Evolutionary conservation across 2,797 vertebrate genomes (phyloP).

Genomic region (Cynodonichthys magdalenae): DNA sequence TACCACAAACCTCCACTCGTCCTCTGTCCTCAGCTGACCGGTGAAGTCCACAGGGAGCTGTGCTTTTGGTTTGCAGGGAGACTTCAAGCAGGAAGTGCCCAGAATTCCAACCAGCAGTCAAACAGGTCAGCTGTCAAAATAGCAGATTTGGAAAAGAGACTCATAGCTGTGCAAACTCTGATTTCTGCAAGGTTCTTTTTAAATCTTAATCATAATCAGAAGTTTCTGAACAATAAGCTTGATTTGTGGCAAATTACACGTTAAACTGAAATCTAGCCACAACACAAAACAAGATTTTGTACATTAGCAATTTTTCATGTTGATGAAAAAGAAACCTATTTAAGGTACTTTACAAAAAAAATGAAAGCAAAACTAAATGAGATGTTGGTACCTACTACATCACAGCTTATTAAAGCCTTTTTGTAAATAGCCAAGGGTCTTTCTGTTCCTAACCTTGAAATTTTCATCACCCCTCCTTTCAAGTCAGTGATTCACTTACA

Average conservation of each 20-base stretch:
- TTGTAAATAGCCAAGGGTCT: too few relatives aligned
- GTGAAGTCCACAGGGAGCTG: slow-evolving; percentile 66
- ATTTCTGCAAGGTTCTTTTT: background rate
- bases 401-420: too few relatives aligned
- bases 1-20: slow-evolving; percentile 39
- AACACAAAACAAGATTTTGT: too few relatives aligned
- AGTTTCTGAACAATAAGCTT: background rate
- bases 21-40: slow-evolving; percentile 39
- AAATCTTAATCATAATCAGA: background rate
- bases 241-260: background rate
- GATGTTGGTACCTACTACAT: too few relatives aligned
- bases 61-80: slow-evolving; percentile 83
- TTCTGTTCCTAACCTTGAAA: too few relatives aligned
- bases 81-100: slow-evolving; percentile 26
- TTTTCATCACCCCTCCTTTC: too few relatives aligned
- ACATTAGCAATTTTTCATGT: too few relatives aligned
- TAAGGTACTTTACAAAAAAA: too few relatives aligned
- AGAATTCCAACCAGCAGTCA: slow-evolving; percentile 18
- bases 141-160: background rate
- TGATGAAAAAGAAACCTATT: too few relatives aligned
- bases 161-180: too few relatives aligned
- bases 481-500: too few relatives aligned
- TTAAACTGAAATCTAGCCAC: background rate
- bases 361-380: too few relatives aligned
- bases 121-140: slow-evolving; percentile 33